Base-by-base conservation (phyloP, 1,140 invertebrate species). In the Trypoxylus dichotomus region DNA sequence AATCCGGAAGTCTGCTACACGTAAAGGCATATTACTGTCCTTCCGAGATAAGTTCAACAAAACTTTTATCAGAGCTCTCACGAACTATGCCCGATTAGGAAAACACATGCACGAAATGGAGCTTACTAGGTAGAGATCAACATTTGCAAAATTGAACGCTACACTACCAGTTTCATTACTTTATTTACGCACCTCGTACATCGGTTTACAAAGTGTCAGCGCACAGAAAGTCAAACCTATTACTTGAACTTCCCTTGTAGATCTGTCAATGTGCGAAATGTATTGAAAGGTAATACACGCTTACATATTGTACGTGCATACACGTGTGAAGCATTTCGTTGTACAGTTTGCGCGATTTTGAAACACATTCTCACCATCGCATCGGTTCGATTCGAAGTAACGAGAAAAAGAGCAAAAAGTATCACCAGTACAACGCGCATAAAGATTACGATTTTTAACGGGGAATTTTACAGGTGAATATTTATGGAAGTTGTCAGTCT, bases 401-500 rank as follows among this genome's bases (percentile, higher is more conserved):
- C 13, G 15, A 42, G 15, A n/a, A 43, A 74, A 15, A 42, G n/a
- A 43, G 15, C n/a, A 37, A 74, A 19, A 19, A 74, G 10, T 13
- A 37, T 25, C 32, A n/a, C 72, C 19, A 74, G 72, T 74, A 68
- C 24, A 68, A 25, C 60, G 60, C 21, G 24, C 60, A 68, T 68
- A 68, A 68, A 68, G 60, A 68, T 68, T 74, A 42, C 74, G 47
- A 58, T 58, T 75, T 47, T 54, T 75, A 75, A 75, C 41, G 21
- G 19, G 47, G 74, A 75, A 75, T 75, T 75, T 75, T 75, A 75
- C 74, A 75, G 74, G 47, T 47, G 74, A 54, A 75, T 79, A 79
- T 79, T 79, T 79, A 79, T 76, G 78, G 75, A 79, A 79, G 74
- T 54, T 76, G 78, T 79, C 75, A 76, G 75, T 76, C 78, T 76